These are phyloP conservation scores for Mechanitis mazaeus DNA, from an alignment of 2,888 invertebrate genomes.

Conservation along the genomic window DNA sequence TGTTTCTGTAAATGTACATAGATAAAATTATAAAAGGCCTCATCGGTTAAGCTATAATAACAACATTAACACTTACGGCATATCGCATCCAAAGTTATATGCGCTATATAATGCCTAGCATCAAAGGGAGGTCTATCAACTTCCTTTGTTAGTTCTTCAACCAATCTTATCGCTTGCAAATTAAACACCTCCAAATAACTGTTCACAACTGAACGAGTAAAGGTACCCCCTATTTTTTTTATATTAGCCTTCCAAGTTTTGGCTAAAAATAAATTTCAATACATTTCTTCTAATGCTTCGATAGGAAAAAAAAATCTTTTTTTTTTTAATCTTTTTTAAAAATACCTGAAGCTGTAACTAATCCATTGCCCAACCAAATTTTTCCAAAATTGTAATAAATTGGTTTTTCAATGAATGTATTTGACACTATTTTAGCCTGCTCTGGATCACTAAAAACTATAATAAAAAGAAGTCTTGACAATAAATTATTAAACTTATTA, in stretches of 20 bases:
- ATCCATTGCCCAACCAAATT: conserved; percentile 54
- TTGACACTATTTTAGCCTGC: conserved; percentile 46
- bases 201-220: conserved; percentile 44
- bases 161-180: conserved; percentile 42
- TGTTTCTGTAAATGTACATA: conserved; percentile 41
- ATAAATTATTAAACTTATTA: background rate
- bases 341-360: conserved; percentile 53
- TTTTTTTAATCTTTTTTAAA: background rate
- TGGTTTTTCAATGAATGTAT: conserved; percentile 49
- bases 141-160: conserved; percentile 36
- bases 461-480: background rate
- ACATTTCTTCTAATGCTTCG: background rate
- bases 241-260: conserved; percentile 53
- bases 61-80: conserved; percentile 45
- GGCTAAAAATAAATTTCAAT: conserved; percentile 32
- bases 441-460: conserved; percentile 38
- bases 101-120: conserved; percentile 41
- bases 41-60: background rate
- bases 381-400: conserved; percentile 48
- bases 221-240: conserved; percentile 50
- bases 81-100: conserved; percentile 50
- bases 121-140: conserved; percentile 46
- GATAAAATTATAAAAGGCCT: background rate
- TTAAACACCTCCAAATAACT: conserved; percentile 52
- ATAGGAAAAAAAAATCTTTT: background rate